Conservation (phyloP, 2,113 vertebrate genomes). For the Platysteira castanea region DNA sequence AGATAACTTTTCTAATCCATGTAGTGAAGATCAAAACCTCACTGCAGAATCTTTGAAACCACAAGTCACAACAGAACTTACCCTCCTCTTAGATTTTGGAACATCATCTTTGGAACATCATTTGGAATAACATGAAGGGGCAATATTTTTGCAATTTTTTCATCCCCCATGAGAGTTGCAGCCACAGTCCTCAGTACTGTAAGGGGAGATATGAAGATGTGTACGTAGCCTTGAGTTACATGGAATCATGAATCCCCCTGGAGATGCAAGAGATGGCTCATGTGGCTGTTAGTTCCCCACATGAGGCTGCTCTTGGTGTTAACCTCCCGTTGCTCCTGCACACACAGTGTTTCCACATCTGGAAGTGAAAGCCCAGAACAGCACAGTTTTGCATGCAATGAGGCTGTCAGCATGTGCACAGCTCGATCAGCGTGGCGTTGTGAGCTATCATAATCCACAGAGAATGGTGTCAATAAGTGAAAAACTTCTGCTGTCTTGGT, state of each 20-base stretch:
- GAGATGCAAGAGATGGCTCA: neutral
- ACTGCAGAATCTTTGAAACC: neutral
- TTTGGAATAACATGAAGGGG: neutral
- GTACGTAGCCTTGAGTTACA: neutral
- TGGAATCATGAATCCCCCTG: neutral
- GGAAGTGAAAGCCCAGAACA: neutral
- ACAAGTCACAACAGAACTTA: neutral
- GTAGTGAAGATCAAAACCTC: neutral
- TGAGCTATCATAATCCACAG: neutral
- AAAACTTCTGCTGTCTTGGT: neutral
- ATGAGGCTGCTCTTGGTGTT: neutral
- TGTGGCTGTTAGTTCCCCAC: neutral
- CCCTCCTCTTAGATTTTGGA: neutral
- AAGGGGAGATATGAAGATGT: neutral
- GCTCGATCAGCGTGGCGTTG: rapidly evolving
- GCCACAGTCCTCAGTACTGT: neutral
- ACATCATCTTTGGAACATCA: neutral
- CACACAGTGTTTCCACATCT: neutral
- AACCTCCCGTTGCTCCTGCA: neutral
- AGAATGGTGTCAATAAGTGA: neutral
- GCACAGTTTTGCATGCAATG: neutral
- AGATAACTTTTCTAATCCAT: neutral
- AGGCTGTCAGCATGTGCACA: neutral
- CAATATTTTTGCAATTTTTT: neutral
- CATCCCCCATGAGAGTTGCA: neutral